phyloP scores from a whole-genome alignment of 2,113 vertebrate species.

The Menura novaehollandiae region DNA sequence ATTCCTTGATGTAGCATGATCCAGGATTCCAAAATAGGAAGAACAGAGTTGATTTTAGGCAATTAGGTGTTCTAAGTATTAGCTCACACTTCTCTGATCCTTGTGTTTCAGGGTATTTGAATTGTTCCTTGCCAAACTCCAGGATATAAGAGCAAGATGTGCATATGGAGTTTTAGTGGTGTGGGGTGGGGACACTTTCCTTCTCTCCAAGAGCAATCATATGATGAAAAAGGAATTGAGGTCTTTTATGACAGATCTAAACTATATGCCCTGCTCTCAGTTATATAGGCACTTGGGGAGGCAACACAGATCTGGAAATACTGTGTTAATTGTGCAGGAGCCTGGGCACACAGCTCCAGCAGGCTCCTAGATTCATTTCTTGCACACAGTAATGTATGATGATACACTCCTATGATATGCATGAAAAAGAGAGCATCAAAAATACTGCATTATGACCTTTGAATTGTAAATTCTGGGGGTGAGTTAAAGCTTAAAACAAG shows the following conservation, averaged over 20 bases:
- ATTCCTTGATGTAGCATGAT: neutral
- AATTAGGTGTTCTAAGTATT: neutral
- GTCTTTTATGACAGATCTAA: neutral
- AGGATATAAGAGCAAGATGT: neutral
- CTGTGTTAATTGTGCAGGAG: neutral
- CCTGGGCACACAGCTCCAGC: neutral
- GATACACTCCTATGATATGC: accelerated
- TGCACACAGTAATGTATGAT: neutral
- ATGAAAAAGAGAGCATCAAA: neutral
- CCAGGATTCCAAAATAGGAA: neutral
- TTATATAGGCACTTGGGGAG: neutral
- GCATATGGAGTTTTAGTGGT: neutral
- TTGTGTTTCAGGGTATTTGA: neutral
- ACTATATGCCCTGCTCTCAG: neutral
- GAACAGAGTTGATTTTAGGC: neutral
- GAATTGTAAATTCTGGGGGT: neutral
- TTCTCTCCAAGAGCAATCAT: neutral
- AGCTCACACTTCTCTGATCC: neutral
- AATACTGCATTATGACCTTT: neutral
- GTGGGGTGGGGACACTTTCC: neutral
- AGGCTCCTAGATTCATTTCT: neutral
- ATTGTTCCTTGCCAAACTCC: neutral
- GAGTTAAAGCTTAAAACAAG: neutral
- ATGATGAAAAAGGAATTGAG: neutral
- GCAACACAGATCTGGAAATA: neutral